Conservation (phyloP, 1,140 invertebrate species). For the Drosophila novamexicana region DNA sequence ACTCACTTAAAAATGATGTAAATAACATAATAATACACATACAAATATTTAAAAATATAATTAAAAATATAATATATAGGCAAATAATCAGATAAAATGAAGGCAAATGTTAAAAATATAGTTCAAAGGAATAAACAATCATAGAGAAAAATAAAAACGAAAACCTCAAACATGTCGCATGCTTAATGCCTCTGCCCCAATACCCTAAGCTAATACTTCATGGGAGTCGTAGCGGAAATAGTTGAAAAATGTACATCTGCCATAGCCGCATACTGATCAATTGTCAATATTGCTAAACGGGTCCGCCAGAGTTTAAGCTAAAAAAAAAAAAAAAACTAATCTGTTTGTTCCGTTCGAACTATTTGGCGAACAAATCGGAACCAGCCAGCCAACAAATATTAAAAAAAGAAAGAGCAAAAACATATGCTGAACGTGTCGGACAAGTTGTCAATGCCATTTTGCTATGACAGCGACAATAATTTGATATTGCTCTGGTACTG, state of each 20-base stretch:
- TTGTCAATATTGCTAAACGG: slow-evolving; percentile 20
- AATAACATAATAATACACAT: too few relatives aligned
- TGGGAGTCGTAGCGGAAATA: slow-evolving; percentile 19
- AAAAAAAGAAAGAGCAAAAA: not conserved
- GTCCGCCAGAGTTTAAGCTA: not conserved
- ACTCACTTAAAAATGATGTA: too few relatives aligned
- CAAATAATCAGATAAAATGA: not conserved
- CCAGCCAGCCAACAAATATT: not conserved
- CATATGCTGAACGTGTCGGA: slow-evolving; percentile 43
- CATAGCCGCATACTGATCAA: slow-evolving; percentile 36
- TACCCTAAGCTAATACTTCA: not conserved
- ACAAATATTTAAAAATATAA: not conserved
- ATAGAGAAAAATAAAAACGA: not conserved
- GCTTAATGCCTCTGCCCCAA: not conserved
- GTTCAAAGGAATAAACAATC: not conserved
- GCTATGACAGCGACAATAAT: slow-evolving; percentile 13
- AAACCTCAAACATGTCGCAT: not conserved
- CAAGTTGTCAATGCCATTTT: slow-evolving; percentile 35
- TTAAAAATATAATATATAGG: not conserved
- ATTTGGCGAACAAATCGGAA: not conserved
- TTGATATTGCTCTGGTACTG: slow-evolving; percentile 14
- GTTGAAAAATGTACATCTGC: slow-evolving; percentile 32
- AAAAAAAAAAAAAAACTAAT: slow-evolving; percentile 6
- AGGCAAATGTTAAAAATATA: not conserved
- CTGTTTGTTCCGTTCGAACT: slow-evolving; percentile 1